Evolutionary conservation across 2,113 vertebrate genomes (phyloP), one percentile per base, ranked within the genome.

Genomic region (Deroptyus accipitrinus): DNA sequence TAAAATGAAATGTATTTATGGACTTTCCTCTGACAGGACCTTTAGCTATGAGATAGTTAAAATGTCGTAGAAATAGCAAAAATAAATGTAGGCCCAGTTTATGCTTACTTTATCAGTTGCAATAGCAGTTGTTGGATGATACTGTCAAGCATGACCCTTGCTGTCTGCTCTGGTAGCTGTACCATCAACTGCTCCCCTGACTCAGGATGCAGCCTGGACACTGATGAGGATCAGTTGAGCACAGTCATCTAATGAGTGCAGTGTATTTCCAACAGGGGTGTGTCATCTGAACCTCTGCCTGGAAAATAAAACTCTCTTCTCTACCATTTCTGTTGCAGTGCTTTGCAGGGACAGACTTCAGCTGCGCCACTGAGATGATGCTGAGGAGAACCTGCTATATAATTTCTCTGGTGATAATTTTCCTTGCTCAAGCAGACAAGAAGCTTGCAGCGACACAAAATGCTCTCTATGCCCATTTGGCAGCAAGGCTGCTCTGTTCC

Each of bases 281-380:
- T 37, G 30, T 74, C 31, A 5, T 27, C 72, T 44, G 52, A 74
- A 74, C 39, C 39, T 57, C 51, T 57, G 66, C 44, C 33, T 16
- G 59, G 42, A 72, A 57, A 44, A 79, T 6, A 16, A n/a, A 91
- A 33, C 22, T n/a, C 16, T 27, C 11, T 11, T 64, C 31, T 64
- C 27, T 19, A 37, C 7, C 42, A 42, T 13, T 55, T 49, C 31
- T 55, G 35, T 33, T 5, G 41, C 49, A 22, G 51, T 4, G 0
- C 25, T 49, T 74, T 1, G 0, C 0, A 2, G 33, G 33, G 33
- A 23, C 44, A 31, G 31, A 16, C 44, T 61, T 20, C 8, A 18
- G 13, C 68, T 73, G 30, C 1, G 5, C 30, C 3, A 5, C 62
- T 48, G n/a, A 35, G 63, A 17, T 1, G 4, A 17, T 22, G 48